Base-by-base conservation (phyloP, 2,888 invertebrate genomes). In the Operophtera brumata region DNA sequence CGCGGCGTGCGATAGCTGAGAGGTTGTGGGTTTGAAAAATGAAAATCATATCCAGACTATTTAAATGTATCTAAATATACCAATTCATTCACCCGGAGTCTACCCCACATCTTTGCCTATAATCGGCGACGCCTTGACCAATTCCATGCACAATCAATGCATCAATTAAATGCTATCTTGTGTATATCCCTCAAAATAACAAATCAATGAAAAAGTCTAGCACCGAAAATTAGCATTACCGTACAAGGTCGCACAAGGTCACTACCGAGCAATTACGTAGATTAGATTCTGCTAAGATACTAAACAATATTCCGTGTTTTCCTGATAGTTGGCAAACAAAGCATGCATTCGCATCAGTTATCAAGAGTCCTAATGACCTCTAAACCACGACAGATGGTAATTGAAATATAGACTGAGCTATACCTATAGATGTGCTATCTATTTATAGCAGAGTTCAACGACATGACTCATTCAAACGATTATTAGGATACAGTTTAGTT, bases 361-460 rank as follows among this genome's bases (percentile, higher is more conserved):
- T 52, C 53, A 43, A 57, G 30, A 36, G 39, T 30, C 35, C 47
- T 26, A 56, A 32, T 48, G 59, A 61, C 62, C 58, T 58, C 54
- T 45, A 59, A 46, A 61, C 50, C 47, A 34, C 35, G 42, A 43
- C 48, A 42, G 40, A 54, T 42, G 51, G 30, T 54, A 60, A 58
- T 60, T 58, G 44, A 60, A 59, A 50, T 41, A 52, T 44, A 26
- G 40, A 49, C 45, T 12, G 36, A 41, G 37, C 28, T 39, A 48
- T 39, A 41, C 20, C 32, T 35, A 26, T 30, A 30, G 6, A n/a
- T n/a, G 30, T 30, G 8, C 8, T 12, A 35, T 10, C 49, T 54
- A 54, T 41, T 45, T 51, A 54, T 51, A 48, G n/a, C 41, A 20
- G 47, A 52, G 64, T 59, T 64, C 57, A 60, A 51, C 41, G 60